A percentile compares a stretch with the other conserved stretches of the same genome.
Conservation (phyloP, 2,797 vertebrate genomes). For the Morus bassanus region DNA sequence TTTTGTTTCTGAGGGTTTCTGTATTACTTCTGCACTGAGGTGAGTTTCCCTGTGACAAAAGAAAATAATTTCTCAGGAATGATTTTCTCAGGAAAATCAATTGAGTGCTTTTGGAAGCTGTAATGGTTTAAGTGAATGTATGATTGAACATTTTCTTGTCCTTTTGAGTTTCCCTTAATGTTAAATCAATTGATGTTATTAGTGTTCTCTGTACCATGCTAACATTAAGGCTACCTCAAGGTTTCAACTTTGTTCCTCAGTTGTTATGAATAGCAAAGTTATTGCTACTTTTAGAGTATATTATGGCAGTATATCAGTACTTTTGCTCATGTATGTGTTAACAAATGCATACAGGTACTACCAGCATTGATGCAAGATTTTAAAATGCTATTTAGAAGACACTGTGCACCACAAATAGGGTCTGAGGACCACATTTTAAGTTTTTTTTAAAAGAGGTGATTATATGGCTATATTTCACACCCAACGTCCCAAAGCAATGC, state of each 20-base stretch:
- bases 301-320: not conserved
- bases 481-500: not conserved
- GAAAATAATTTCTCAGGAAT: not conserved
- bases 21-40: not conserved
- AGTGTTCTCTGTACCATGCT: not conserved
- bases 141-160: not conserved
- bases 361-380: not conserved
- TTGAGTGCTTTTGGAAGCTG: not conserved
- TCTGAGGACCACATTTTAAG: not conserved
- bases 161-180: constrained; percentile 5
- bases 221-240: not conserved
- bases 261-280: not conserved
- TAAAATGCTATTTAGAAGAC: not conserved
- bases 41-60: not conserved
- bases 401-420: not conserved
- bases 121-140: constrained; percentile 4
- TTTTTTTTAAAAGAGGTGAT: not conserved
- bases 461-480: not conserved
- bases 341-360: not conserved
- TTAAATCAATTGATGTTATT: constrained; percentile 25
- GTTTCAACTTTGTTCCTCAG: not conserved
- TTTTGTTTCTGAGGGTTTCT: not conserved
- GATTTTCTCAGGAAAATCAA: constrained; percentile 37
- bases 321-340: not conserved
- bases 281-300: not conserved